These are phyloP conservation scores for Heloderma charlesbogerti DNA, from an alignment of 2,113 vertebrate genomes.

Conservation along the genomic window DNA sequence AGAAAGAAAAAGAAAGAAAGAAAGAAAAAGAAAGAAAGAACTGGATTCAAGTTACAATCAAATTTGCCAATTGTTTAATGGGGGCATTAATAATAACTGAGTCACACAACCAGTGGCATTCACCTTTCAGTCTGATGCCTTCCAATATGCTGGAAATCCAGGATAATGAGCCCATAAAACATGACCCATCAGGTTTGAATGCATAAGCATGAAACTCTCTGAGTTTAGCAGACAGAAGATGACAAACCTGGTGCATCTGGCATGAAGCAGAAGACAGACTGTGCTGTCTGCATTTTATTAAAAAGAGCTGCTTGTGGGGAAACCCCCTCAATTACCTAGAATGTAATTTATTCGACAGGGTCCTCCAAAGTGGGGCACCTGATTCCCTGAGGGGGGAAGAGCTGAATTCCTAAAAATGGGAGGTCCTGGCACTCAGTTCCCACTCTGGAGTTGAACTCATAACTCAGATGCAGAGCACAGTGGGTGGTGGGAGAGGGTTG, in stretches of 20 bases:
- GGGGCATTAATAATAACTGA: conserved; percentile 57
- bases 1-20: background rate
- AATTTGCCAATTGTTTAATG: conserved; percentile 60
- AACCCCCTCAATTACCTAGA: conserved; percentile 9
- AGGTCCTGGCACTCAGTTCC: background rate
- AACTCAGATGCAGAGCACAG: background rate
- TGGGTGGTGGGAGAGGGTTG: background rate
- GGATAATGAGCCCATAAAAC: conserved; percentile 57
- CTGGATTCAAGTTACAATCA: conserved; percentile 47
- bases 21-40: conserved; percentile 16
- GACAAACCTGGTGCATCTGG: conserved; percentile 40
- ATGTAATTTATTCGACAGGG: conserved; percentile 13
- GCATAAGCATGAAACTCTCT: conserved; percentile 37
- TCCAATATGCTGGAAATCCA: conserved; percentile 48
- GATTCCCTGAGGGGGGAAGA: conserved; percentile 13
- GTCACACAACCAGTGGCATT: conserved; percentile 52
- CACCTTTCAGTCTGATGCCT: conserved; percentile 59
- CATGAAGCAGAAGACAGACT: conserved; percentile 2
- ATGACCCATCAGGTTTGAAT: conserved; percentile 55
- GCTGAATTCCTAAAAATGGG: conserved; percentile 13
- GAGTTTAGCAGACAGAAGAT: conserved; percentile 23
- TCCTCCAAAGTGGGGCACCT: conserved; percentile 30
- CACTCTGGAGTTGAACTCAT: background rate
- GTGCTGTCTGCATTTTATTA: background rate
- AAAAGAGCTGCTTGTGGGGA: background rate